Conservation (phyloP, 35 echinoderm and acorn worm species). For the Patiria miniata region DNA sequence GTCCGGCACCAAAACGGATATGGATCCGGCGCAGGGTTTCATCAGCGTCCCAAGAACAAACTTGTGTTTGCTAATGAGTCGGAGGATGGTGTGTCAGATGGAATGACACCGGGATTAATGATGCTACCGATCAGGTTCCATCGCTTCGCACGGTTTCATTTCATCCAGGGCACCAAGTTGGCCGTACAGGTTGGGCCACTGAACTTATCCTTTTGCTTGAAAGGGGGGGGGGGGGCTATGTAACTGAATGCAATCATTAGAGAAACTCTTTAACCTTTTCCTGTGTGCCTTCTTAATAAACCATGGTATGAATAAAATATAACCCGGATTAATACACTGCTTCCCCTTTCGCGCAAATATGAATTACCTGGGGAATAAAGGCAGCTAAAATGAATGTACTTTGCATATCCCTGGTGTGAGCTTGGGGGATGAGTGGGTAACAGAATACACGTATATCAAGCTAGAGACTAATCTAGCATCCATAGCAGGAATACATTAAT, state of each 20-base stretch:
- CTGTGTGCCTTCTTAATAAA: slow-evolving; percentile 5
- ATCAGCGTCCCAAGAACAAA: not conserved
- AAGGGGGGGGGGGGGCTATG: not conserved
- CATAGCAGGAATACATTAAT: too few species aligned
- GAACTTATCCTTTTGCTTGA: not conserved
- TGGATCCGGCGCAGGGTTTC: too few species aligned
- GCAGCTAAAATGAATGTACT: too few species aligned
- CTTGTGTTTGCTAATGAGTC: not conserved
- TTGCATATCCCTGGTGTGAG: too few species aligned
- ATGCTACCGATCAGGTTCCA: not conserved
- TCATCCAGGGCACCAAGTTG: not conserved
- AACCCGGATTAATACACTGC: too few species aligned
- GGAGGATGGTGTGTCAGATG: not conserved
- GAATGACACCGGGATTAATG: not conserved
- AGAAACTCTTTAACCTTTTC: not conserved
- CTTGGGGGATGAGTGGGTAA: too few species aligned
- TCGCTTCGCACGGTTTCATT: not conserved
- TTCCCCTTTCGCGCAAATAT: too few species aligned
- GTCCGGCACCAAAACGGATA: too few species aligned
- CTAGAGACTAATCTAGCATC: too few species aligned
- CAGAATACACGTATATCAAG: too few species aligned
- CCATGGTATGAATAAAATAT: not conserved
- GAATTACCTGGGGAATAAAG: too few species aligned
- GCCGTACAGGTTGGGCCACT: too few species aligned
- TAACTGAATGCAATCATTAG: not conserved